phyloP scores from a whole-genome alignment of 2,797 vertebrate genomes.

The Manis crassicaudata region DNA sequence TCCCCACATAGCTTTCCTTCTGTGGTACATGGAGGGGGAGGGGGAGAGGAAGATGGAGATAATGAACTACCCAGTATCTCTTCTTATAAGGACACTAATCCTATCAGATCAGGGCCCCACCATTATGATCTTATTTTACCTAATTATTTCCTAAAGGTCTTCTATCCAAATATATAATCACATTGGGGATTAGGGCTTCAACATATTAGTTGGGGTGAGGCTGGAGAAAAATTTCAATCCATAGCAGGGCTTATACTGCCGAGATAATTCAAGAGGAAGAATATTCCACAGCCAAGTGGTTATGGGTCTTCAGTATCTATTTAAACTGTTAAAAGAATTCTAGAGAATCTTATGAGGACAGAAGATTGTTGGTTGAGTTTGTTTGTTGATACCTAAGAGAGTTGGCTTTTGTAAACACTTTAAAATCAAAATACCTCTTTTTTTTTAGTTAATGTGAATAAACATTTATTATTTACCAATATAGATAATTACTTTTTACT shows the following conservation, averaged over 20 bases:
- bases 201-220: neutral
- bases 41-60: accelerated
- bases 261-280: neutral
- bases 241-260: neutral
- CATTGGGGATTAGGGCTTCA: neutral
- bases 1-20: neutral
- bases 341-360: neutral
- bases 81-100: neutral
- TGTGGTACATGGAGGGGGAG: accelerated
- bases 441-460: conserved; percentile 41
- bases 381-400: neutral
- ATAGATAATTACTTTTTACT: conserved; percentile 50
- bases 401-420: conserved; percentile 21
- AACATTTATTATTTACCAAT: conserved; percentile 43
- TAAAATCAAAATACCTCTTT: conserved; percentile 24
- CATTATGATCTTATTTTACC: neutral
- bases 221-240: neutral
- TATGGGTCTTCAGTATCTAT: neutral
- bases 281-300: neutral
- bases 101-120: neutral
- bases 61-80: too few relatives aligned
- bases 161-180: neutral
- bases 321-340: neutral
- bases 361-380: neutral
- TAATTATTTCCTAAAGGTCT: neutral